phyloP scores from a whole-genome alignment of 2,888 invertebrate species.

The Hofmannophila pseudospretella region DNA sequence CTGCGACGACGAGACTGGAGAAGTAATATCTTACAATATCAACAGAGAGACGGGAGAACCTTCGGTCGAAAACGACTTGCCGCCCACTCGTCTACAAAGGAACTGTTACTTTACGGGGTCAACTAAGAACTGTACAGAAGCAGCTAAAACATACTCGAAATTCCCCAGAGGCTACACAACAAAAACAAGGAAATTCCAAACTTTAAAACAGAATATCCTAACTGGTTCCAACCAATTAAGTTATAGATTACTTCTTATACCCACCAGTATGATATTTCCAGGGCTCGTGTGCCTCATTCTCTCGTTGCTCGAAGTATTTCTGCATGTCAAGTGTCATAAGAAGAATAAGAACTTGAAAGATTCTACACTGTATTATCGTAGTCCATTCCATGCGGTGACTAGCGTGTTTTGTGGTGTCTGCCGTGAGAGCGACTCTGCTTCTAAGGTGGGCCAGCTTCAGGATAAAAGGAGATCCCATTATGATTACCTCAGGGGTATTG shows the following conservation, averaged over 20 bases:
- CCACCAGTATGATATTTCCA: constrained; percentile 77
- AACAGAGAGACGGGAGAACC: constrained; percentile 76
- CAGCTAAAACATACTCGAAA: too few species aligned
- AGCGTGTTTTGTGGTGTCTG: constrained; percentile 84
- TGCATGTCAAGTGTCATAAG: constrained; percentile 83
- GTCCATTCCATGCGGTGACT: constrained; percentile 82
- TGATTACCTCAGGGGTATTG: constrained; percentile 54
- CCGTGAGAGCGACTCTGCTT: constrained; percentile 78
- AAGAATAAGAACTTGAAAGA: constrained; percentile 80
- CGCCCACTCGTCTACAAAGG: constrained; percentile 5
- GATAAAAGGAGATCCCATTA: constrained; percentile 74
- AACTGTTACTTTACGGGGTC: not conserved
- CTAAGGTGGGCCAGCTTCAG: constrained; percentile 81
- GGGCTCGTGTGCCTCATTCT: constrained; percentile 70
- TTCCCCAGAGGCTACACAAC: constrained; percentile 47
- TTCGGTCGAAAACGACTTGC: constrained; percentile 23
- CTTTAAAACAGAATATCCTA: constrained; percentile 51
- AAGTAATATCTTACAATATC: constrained; percentile 53
- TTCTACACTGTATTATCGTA: constrained; percentile 80
- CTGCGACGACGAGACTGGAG: constrained; percentile 74
- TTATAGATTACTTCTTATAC: constrained; percentile 76
- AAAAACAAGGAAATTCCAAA: constrained; percentile 51
- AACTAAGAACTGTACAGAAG: constrained; percentile 26
- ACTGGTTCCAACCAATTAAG: constrained; percentile 58
- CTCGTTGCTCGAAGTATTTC: constrained; percentile 75